Base-by-base conservation (phyloP, 2,888 invertebrate species). In the Notocelia uddmanniana region DNA sequence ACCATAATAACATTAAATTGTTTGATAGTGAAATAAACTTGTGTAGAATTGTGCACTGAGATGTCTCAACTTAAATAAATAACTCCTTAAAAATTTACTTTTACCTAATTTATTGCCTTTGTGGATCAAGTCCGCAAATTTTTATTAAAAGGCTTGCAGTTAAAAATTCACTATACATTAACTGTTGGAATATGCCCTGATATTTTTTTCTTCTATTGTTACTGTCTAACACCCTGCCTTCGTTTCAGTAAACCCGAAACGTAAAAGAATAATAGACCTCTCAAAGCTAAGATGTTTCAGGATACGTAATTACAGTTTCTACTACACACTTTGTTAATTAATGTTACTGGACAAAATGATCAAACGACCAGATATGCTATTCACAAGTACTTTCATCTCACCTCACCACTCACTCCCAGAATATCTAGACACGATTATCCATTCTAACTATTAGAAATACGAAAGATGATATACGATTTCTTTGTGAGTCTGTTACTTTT, bases 271-370 rank as follows among this genome's bases (percentile, higher is more conserved):
- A 50, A 64, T 41, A 58, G 10, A 66, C 48, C 50, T 37, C 19
- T 26, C 18, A 64, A 52, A 66, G 64, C 41, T 50, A 52, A 23
- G 26, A 19, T 52, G 19, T 59, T 64, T 52, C 58, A 15, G 41
- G 48, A 19, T 58, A 52, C 41, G 19, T 70, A 70, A 66, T 58
- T 59, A 64, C 37, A 68, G 26, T 37, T 37, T 34, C 54, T 19
- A 62, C 55, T 59, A 21, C 21, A 60, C 48, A 19, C 59, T 62
- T 34, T 48, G 54, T 59, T 72, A 62, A 72, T 72, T 68, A 67
- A 72, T 68, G 67, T 62, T 60, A 72, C 62, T 55, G 67, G 67
- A 48, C 8, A 18, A 48, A 66, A 48, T 62, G 60, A 71, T 62
- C 67, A 72, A 72, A 67, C 60, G 60, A 26, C 66, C 52, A 66